Base-by-base conservation (phyloP, 2,888 invertebrate genomes). In the Ophion slaviceki region DNA sequence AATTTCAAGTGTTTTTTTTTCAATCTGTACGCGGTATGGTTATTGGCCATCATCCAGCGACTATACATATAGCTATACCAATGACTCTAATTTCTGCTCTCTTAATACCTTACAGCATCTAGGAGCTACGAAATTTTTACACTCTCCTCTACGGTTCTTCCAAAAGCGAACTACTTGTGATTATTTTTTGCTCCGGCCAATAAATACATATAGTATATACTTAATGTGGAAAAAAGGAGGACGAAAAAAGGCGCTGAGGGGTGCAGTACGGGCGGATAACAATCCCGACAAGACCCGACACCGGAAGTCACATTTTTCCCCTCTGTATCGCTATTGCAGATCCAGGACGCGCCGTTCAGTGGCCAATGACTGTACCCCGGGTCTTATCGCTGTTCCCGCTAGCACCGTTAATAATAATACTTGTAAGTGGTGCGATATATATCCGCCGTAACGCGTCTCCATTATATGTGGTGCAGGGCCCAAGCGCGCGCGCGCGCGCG, bases 1-100 rank as follows among this genome's bases (percentile, higher is more conserved):
- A 36, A 67, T 53, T 76, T 62, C 75, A 40, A 75, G 61, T 40
- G 20, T 67, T 24, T 17, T 67, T 76, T 74, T 24, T 24, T 67
- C 59, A 76, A 14, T 17, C 53, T 14, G 53, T 17, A 32, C 7
- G 11, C 17, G 14, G 47, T 68, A 68, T 14, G 24, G 68, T 47
- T 24, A 24, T 68, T 68, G 47, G 24, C 28, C 68, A 47, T 28
- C 28, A 10, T 28, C 28, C 64, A 28, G 32, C 28, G 64, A 28
- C 28, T 32, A 40, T 47, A 68, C 14, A 45, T 68, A 68, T 61
- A 61, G 10, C 28, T 14, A 53, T 17, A 14, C 24, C 61, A 61
- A 61, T 61, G 24, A 61, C 36, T 64, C 11, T 28, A 24, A 24
- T 24, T 7, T 20, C 53, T 14, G 14, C 17, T 5, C 17, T 53